A percentile compares a stretch with the other conserved stretches of the same genome.
Conservation (phyloP, 1,140 invertebrate genomes). For the Centruroides vittatus region DNA sequence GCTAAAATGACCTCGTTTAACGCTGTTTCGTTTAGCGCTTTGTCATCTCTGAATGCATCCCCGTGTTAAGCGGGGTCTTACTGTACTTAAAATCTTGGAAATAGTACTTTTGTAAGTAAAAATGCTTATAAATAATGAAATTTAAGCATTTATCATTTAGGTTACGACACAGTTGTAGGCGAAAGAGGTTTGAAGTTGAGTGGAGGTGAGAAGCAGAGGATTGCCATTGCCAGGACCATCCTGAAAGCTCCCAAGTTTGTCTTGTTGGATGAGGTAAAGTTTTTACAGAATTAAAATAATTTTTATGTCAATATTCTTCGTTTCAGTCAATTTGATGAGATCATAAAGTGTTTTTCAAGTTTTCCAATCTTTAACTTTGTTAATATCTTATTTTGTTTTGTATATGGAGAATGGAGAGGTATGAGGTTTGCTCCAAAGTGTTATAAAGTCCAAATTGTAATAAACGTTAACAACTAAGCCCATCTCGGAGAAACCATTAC, state of each 20-base stretch:
- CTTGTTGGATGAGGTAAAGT: slow-evolving; percentile 76
- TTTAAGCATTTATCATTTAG: slow-evolving; percentile 9
- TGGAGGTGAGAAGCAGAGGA: slow-evolving; percentile 85
- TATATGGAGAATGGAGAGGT: no score
- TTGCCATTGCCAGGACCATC: slow-evolving; percentile 80
- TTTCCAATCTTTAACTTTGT: background rate
- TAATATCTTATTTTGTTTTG: background rate
- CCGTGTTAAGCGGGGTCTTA: no score
- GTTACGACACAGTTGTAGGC: slow-evolving; percentile 33
- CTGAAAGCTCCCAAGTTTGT: slow-evolving; percentile 75
- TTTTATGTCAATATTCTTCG: background rate
- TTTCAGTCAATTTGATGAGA: background rate
- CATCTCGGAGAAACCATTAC: no score
- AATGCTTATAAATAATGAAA: no score
- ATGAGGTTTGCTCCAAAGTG: no score
- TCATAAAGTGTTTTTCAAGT: background rate
- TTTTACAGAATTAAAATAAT: slow-evolving; percentile 24
- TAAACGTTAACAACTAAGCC: no score
- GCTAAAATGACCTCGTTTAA: no score
- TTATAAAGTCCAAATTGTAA: no score
- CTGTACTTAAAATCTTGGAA: no score
- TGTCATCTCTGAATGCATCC: no score
- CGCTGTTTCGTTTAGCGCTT: no score
- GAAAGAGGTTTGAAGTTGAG: slow-evolving; percentile 35
- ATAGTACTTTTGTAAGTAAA: no score